phyloP scores from a whole-genome alignment of 64 coral and sea anemone species.

The Pachyseris speciosa region DNA sequence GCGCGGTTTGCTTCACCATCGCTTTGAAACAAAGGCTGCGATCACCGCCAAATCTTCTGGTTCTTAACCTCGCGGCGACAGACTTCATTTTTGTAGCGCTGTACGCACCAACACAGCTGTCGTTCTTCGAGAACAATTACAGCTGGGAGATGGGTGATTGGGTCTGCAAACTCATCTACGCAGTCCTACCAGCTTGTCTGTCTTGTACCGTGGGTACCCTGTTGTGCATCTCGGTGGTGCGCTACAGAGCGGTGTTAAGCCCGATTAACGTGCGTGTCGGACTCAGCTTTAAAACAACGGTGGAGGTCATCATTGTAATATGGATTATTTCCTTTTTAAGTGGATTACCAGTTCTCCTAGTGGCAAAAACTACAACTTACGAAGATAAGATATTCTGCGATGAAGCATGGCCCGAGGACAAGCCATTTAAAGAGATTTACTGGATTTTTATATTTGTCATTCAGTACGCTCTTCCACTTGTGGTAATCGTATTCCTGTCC shows the following conservation, averaged over 20 bases:
- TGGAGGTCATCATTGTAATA: slow-evolving; percentile 64
- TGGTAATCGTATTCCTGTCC: slow-evolving; percentile 55
- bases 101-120: slow-evolving; percentile 11
- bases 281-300: slow-evolving; percentile 45
- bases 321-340: slow-evolving; percentile 81
- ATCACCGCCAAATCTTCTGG: neutral
- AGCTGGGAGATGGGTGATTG: slow-evolving; percentile 80
- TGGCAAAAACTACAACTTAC: slow-evolving; percentile 60
- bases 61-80: slow-evolving; percentile 8
- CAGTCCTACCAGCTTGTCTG: slow-evolving; percentile 71
- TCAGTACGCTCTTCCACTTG: slow-evolving; percentile 77
- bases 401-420: slow-evolving; percentile 51
- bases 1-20: neutral
- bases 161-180: slow-evolving; percentile 68
- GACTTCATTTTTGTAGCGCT: slow-evolving; percentile 11
- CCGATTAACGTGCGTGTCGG: slow-evolving; percentile 60
- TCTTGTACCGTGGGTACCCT: slow-evolving; percentile 78
- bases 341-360: slow-evolving; percentile 71
- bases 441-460: slow-evolving; percentile 88
- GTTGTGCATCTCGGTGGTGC: slow-evolving; percentile 70
- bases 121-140: slow-evolving; percentile 38
- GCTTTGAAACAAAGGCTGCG: neutral
- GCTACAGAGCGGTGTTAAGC: slow-evolving; percentile 71
- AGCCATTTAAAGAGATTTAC: slow-evolving; percentile 57
- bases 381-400: slow-evolving; percentile 66